A percentile compares a stretch with the other conserved stretches of the same genome.
phyloP scores from a whole-genome alignment of 2,113 vertebrate species.

The Campylorhamphus procurvoides region DNA sequence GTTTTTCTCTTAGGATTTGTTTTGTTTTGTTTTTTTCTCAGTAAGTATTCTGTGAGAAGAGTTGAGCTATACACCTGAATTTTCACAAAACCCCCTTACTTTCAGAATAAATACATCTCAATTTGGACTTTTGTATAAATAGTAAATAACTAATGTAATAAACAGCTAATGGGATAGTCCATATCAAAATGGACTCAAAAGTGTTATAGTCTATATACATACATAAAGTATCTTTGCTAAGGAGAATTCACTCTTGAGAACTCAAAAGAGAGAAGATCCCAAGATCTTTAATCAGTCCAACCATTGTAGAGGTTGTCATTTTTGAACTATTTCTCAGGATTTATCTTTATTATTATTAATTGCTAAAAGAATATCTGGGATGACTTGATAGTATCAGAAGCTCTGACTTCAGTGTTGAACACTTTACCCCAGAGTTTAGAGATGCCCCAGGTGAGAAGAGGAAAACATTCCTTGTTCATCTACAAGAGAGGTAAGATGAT shows the following conservation, averaged over 20 bases:
- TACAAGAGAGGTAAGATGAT: background rate
- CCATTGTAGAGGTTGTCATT: background rate
- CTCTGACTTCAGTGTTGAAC: background rate
- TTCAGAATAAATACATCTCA: background rate
- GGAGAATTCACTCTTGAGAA: background rate
- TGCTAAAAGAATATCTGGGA: background rate
- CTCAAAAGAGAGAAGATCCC: background rate
- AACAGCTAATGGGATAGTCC: background rate
- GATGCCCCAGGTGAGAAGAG: background rate
- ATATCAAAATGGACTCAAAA: background rate
- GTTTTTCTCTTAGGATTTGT: background rate
- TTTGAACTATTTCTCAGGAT: background rate
- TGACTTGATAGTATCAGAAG: background rate
- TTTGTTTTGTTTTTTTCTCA: background rate
- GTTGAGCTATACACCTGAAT: background rate
- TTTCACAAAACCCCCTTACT: background rate
- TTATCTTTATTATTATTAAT: background rate
- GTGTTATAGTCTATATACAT: background rate
- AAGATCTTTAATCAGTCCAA: background rate
- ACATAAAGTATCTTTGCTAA: background rate
- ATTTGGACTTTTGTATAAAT: background rate
- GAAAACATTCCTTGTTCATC: background rate
- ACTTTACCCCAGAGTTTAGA: background rate
- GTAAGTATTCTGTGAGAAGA: background rate
- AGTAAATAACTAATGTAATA: too few relatives aligned